These are phyloP conservation scores for Eupithecia vulgata DNA, from an alignment of 2,888 invertebrate genomes.

Conservation along the genomic window DNA sequence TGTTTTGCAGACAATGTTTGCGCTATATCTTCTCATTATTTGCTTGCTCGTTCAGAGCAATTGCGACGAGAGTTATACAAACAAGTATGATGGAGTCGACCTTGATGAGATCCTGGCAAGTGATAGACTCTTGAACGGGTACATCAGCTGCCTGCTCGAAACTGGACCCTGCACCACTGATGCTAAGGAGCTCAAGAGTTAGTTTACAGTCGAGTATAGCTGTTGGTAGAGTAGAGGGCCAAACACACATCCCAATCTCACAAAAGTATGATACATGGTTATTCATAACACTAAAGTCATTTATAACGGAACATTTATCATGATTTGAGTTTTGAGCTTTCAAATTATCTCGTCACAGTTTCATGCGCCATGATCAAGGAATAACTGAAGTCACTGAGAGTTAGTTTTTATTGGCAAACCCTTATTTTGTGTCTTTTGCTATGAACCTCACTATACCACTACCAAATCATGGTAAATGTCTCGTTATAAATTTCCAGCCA, in stretches of 20 bases:
- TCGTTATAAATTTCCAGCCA: too few species aligned
- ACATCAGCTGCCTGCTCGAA: constrained; percentile 88
- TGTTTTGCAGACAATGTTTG: constrained; percentile 47
- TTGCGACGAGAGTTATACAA: constrained; percentile 79
- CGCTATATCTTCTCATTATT: constrained; percentile 42
- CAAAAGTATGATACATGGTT: too few species aligned
- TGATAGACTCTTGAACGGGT: constrained; percentile 87
- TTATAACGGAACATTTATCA: too few species aligned
- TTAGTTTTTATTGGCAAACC: too few species aligned
- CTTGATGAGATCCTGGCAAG: constrained; percentile 87
- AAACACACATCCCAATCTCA: neutral
- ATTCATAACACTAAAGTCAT: too few species aligned
- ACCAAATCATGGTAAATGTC: too few species aligned
- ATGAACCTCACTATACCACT: too few species aligned
- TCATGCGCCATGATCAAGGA: too few species aligned
- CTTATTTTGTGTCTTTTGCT: too few species aligned
- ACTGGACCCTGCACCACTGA: constrained; percentile 88
- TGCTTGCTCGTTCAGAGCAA: constrained; percentile 41
- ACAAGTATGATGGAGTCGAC: constrained; percentile 89
- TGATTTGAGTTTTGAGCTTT: too few species aligned
- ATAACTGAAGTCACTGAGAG: too few species aligned
- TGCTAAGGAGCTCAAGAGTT: constrained; percentile 88
- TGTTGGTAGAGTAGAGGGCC: neutral
- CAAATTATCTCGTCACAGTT: too few species aligned
- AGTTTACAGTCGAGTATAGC: constrained; percentile 15